Evolutionary conservation across 1,140 invertebrate species (phyloP).

Genomic region (Drosophila equinoxialis): DNA sequence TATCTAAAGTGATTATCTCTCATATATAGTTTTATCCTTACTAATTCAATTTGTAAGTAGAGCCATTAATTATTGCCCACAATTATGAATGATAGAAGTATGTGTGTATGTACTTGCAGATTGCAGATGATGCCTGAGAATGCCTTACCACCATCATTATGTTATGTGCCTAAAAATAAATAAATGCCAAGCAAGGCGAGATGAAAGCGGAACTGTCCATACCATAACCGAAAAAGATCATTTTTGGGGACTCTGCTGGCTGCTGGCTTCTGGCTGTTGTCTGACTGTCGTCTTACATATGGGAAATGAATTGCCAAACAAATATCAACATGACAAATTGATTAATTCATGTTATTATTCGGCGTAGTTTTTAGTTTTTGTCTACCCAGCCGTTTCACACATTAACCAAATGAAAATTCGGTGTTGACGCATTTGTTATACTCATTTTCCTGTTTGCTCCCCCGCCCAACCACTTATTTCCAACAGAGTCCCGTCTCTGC

Average conservation of each 20-base stretch:
- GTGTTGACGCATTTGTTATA: conserved; percentile 81
- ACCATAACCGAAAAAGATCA: conserved; percentile 7
- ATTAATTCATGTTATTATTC: conserved; percentile 82
- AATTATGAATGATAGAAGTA: conserved; percentile 36
- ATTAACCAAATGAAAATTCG: conserved; percentile 82
- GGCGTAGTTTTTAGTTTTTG: conserved; percentile 62
- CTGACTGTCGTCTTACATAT: conserved; percentile 46
- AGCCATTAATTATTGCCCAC: conserved; percentile 72
- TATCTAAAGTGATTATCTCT: not conserved
- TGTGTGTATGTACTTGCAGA: conserved; percentile 9
- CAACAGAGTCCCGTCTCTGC: not conserved
- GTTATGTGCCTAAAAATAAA: conserved; percentile 62
- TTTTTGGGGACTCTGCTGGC: conserved; percentile 6
- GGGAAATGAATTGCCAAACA: conserved; percentile 81
- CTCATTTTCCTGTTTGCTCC: conserved; percentile 44
- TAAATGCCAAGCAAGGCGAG: conserved; percentile 41
- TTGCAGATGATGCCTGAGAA: conserved; percentile 39
- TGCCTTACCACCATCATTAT: not conserved
- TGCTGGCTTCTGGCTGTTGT: not conserved
- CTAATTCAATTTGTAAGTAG: conserved; percentile 55
- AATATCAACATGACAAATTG: conserved; percentile 82
- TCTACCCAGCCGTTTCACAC: conserved; percentile 61
- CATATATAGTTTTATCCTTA: conserved; percentile 9
- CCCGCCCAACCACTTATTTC: not conserved
- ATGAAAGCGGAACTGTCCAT: conserved; percentile 44